These are phyloP conservation scores for Bugulina stolonifera DNA, from an alignment of 2,888 invertebrate species.

Conservation along the genomic window DNA sequence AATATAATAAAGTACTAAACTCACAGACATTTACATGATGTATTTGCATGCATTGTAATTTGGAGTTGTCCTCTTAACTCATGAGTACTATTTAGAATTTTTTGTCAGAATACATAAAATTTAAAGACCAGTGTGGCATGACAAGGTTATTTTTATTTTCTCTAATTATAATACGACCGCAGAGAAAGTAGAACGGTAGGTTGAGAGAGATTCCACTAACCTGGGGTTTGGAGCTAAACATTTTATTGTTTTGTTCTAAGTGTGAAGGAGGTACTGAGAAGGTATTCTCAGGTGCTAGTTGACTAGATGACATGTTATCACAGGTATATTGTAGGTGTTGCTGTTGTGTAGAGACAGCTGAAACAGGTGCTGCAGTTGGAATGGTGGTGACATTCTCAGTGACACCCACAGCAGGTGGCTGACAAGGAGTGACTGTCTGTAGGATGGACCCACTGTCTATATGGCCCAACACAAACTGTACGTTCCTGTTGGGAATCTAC, in stretches of 20 bases:
- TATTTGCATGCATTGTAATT: no score
- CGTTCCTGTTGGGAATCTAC: constrained; percentile 19
- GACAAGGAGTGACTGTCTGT: neutral
- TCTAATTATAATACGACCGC: no score
- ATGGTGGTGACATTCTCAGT: neutral
- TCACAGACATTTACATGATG: no score
- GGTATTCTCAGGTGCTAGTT: neutral
- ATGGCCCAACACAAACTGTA: neutral
- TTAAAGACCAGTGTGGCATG: no score
- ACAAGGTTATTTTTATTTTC: no score
- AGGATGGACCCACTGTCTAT: neutral
- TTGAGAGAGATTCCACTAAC: no score
- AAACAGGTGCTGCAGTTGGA: neutral
- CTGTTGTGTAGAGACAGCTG: neutral
- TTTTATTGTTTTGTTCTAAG: neutral
- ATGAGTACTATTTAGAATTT: no score
- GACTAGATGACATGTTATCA: neutral
- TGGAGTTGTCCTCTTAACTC: no score
- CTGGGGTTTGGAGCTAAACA: neutral
- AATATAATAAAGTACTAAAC: no score
- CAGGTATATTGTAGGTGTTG: neutral
- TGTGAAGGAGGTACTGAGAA: neutral
- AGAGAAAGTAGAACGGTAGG: no score
- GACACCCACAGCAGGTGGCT: neutral
- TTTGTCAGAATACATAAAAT: no score